Base-by-base conservation (phyloP, 2,888 invertebrate genomes). In the Rotaria sp. region DNA sequence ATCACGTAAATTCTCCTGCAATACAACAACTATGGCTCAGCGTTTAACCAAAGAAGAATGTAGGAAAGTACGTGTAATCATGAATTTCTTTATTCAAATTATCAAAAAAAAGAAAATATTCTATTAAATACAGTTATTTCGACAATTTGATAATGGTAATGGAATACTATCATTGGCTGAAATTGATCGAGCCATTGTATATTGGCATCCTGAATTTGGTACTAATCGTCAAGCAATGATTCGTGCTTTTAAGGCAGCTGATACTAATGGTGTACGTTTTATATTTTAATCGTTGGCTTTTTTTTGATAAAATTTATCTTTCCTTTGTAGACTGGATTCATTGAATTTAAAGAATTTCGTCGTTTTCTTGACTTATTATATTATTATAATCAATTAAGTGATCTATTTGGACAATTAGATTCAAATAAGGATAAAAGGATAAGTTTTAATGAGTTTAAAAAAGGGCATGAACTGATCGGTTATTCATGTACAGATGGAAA, bases 121-220 rank as follows among this genome's bases (percentile, higher is more conserved):
- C 52, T 52, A 1, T 52, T 52, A 10, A 11, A 24, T 24, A 55
- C 38, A 80, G 80, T 80, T 80, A 80, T 80, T 80, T n/a, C 26
- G n/a, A n/a, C 11, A 45, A 45, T 80, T 41, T 26, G 80, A 80
- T 45, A 80, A 80, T 80, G 80, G 80, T 15, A 80, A 80, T 80
- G 24, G 45, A 45, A 41, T 45, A 18, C 45, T 80, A 18, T 80
- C 80, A 24, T 45, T 80, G 21, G 45, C 80, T 26, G 80, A 80
- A 45, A 45, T 80, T 80, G 80, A 80, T 80, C 80, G 80, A 80
- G 80, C 45, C 8, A 35, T 80, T 21, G 24, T n/a, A 11, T 15
- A 80, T 80, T 45, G 41, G 41, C 11, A 80, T 80, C 80, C 80
- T 5, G 45, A 80, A 80, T 80, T 45, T 13, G 80, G 80, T 21